Conservation (phyloP, 2,888 invertebrate species). For the Ceratothoa steindachneri region DNA sequence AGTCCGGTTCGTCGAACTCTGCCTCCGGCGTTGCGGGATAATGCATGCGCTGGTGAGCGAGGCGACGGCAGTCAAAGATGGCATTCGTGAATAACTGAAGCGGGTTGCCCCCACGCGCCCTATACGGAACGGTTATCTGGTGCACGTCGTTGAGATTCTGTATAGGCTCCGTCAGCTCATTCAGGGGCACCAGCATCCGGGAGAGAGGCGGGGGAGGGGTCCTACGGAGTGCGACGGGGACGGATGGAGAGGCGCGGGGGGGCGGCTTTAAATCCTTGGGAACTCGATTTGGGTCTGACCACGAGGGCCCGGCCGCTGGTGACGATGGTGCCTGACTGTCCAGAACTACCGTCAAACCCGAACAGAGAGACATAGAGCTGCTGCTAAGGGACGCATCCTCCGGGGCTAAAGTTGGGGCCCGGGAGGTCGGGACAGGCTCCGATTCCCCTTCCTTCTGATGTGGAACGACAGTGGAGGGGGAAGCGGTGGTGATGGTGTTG, state of each 20-base stretch:
- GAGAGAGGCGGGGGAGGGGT: constrained; percentile 6
- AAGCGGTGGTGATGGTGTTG: constrained; percentile 62
- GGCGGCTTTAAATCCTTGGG: background rate
- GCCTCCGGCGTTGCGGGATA: constrained; percentile 1
- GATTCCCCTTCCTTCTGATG: background rate
- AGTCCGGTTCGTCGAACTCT: too few relatives aligned
- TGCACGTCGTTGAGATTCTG: background rate
- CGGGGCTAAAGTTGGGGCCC: constrained; percentile 6
- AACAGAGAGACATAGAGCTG: constrained; percentile 50
- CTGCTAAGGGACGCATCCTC: constrained; percentile 43
- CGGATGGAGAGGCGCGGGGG: background rate
- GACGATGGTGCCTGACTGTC: constrained; percentile 51
- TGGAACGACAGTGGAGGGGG: constrained; percentile 29
- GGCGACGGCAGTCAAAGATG: constrained; percentile 52
- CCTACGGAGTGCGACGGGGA: background rate
- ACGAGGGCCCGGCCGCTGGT: constrained; percentile 17
- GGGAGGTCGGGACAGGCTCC: background rate
- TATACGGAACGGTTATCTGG: too few relatives aligned
- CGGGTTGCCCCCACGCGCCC: constrained; percentile 36
- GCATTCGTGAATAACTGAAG: constrained; percentile 52
- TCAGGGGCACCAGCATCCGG: background rate
- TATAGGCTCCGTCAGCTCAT: background rate
- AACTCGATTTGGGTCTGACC: constrained; percentile 15
- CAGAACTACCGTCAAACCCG: constrained; percentile 54
- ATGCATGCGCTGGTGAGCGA: constrained; percentile 48